These are phyloP conservation scores for Benitochromis conjunctus DNA, from an alignment of 2,113 vertebrate genomes.

Conservation along the genomic window DNA sequence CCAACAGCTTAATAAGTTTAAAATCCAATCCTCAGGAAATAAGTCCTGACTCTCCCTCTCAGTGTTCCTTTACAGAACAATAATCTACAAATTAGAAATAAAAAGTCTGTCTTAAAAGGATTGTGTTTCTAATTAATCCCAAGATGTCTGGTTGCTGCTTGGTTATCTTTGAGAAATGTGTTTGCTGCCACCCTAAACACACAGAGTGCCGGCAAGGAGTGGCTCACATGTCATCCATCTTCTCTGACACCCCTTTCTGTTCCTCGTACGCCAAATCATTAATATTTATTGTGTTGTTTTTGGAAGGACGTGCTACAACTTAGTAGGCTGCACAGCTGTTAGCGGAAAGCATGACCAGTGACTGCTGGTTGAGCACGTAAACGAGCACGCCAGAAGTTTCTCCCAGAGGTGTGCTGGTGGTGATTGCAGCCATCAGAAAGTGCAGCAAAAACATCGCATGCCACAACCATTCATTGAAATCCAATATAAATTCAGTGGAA, in stretches of 20 bases:
- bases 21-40: not conserved
- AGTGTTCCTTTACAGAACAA: constrained; percentile 7
- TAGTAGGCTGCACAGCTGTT: not conserved
- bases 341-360: not conserved
- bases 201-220: not conserved
- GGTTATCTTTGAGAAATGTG: constrained; percentile 17
- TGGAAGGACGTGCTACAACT: not conserved
- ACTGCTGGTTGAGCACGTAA: not conserved
- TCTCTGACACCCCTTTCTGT: not conserved
- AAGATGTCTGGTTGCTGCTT: not conserved
- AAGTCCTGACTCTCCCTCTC: not conserved
- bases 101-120: constrained; percentile 1
- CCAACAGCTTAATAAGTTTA: not conserved
- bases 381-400: not conserved
- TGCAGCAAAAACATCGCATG: not conserved
- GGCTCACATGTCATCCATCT: not conserved
- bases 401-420: not conserved
- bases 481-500: not conserved
- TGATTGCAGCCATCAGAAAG: not conserved
- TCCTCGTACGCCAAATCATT: not conserved
- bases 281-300: not conserved
- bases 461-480: not conserved
- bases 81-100: constrained; percentile 35
- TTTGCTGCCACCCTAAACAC: not conserved
- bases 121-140: constrained; percentile 59